Conservation (phyloP, 2,888 invertebrate genomes). For the Diloba caeruleocephala region DNA sequence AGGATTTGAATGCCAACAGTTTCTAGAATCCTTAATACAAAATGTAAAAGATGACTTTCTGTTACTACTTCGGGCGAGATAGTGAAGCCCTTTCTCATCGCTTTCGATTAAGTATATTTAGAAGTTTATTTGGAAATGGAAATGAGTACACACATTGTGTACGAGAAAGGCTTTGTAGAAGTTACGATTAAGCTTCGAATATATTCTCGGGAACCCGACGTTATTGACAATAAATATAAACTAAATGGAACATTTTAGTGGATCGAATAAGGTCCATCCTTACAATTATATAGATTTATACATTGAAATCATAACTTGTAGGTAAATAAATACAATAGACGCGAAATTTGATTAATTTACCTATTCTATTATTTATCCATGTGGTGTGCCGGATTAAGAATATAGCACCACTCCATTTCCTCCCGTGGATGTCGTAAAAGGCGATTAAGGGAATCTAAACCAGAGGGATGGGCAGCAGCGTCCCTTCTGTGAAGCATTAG, state of each 20-base stretch:
- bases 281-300: too few relatives aligned
- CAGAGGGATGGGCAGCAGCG: too few relatives aligned
- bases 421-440: too few relatives aligned
- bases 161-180: constrained; percentile 30
- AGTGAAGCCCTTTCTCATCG: constrained; percentile 1
- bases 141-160: constrained; percentile 37
- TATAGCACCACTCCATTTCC: too few relatives aligned
- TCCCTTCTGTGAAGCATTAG: too few relatives aligned
- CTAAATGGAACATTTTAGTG: constrained; percentile 38
- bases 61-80: not conserved
- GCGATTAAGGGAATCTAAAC: too few relatives aligned
- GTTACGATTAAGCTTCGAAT: constrained; percentile 41
- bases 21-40: constrained; percentile 1
- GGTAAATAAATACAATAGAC: constrained; percentile 2
- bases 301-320: constrained; percentile 21
- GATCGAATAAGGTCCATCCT: constrained; percentile 22
- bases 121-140: constrained; percentile 37
- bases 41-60: not conserved
- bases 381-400: too few relatives aligned
- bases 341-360: not conserved
- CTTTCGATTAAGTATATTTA: constrained; percentile 10
- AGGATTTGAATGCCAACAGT: not conserved
- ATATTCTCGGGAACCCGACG: constrained; percentile 44
- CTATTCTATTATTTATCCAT: too few relatives aligned
- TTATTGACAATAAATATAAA: constrained; percentile 46